Conservation (phyloP, 1,140 invertebrate genomes). For the Papilio polytes region DNA sequence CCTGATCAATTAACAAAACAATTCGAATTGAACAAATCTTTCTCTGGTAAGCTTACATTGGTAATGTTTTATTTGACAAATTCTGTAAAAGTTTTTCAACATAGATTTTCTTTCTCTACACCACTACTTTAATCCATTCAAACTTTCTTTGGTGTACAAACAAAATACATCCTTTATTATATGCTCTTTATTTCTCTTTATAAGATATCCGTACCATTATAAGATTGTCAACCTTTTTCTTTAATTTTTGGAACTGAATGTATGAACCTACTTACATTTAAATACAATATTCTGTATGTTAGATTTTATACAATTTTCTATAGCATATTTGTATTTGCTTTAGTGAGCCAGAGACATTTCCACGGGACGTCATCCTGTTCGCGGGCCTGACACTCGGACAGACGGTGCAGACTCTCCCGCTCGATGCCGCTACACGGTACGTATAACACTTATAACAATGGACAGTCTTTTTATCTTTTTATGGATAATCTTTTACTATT, state of each 20-base stretch:
- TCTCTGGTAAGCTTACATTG: slow-evolving; percentile 60
- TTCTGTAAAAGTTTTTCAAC: background rate
- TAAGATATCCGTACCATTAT: no score
- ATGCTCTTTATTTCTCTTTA: no score
- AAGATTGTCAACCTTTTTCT: no score
- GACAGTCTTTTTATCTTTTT: background rate
- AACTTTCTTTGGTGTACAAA: no score
- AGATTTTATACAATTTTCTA: no score
- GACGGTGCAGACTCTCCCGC: slow-evolving; percentile 65
- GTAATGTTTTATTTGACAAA: background rate
- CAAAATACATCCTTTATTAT: no score
- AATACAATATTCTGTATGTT: no score
- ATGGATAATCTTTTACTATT: no score
- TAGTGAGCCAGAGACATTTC: slow-evolving; percentile 73
- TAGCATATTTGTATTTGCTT: slow-evolving; percentile 12
- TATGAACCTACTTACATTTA: no score
- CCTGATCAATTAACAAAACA: slow-evolving; percentile 69
- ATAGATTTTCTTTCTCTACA: background rate
- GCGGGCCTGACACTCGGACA: slow-evolving; percentile 72
- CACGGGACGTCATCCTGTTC: slow-evolving; percentile 71
- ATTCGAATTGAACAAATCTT: slow-evolving; percentile 75
- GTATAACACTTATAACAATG: slow-evolving; percentile 5
- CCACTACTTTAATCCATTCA: background rate
- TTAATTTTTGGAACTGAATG: no score
- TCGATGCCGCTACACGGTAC: slow-evolving; percentile 69